phyloP scores from a whole-genome alignment of 2,113 vertebrate species.

The Illadopsis cleaveri region DNA sequence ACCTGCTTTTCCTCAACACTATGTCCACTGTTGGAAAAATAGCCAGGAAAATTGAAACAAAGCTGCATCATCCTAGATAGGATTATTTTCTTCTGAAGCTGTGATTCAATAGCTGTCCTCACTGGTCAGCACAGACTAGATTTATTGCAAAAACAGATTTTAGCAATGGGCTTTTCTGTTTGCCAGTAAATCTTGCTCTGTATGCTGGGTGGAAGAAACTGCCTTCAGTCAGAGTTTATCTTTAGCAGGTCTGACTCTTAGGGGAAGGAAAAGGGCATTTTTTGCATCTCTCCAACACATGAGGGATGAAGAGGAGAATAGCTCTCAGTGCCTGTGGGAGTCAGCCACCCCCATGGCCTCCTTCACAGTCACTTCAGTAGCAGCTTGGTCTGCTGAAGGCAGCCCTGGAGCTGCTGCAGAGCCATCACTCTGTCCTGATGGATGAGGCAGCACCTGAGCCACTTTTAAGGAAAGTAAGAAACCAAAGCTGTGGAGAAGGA shows the following conservation, averaged over 20 bases:
- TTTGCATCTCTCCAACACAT: neutral
- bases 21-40: neutral
- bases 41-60: neutral
- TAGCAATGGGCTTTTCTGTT: neutral
- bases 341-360: neutral
- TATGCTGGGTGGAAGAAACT: neutral
- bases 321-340: neutral
- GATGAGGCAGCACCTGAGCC: neutral
- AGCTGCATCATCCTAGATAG: neutral
- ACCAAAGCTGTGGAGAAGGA: neutral
- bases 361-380: neutral
- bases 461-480: neutral
- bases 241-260: neutral
- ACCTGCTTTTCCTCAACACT: neutral
- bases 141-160: slow-evolving; percentile 4
- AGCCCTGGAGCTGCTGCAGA: neutral
- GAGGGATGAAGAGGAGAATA: neutral
- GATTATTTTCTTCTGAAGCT: neutral
- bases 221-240: neutral
- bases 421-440: neutral
- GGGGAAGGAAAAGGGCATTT: neutral
- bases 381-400: neutral
- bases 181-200: neutral
- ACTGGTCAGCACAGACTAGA: neutral
- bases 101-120: neutral